phyloP scores from a whole-genome alignment of 2,888 invertebrate species.

The Orgyia antiqua region DNA sequence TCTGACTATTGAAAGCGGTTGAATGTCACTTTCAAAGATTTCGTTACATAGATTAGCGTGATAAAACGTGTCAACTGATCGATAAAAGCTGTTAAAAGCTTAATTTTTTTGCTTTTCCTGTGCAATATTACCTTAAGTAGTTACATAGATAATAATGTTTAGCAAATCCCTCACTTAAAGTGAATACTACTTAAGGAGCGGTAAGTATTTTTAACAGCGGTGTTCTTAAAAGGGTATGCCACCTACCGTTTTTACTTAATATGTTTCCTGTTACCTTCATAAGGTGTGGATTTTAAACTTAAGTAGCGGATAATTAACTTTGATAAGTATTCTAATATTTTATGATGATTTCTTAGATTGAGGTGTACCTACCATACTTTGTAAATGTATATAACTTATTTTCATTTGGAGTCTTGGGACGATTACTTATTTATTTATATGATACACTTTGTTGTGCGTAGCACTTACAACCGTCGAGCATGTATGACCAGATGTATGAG shows the following conservation, averaged over 20 bases:
- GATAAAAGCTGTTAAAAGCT: constrained; percentile 25
- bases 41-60: too few relatives aligned
- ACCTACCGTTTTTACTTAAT: constrained; percentile 1
- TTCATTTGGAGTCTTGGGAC: too few relatives aligned
- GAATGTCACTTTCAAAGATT: too few relatives aligned
- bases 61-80: constrained; percentile 15
- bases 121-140: constrained; percentile 20
- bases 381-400: too few relatives aligned
- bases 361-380: too few relatives aligned
- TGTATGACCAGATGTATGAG: too few relatives aligned
- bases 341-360: too few relatives aligned
- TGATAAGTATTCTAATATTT: too few relatives aligned
- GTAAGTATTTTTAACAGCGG: constrained; percentile 2
- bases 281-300: background rate
- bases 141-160: constrained; percentile 23
- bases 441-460: too few relatives aligned
- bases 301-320: background rate
- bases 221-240: constrained; percentile 4
- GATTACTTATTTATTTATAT: too few relatives aligned
- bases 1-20: too few relatives aligned
- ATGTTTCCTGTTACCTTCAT: background rate
- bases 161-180: constrained; percentile 20
- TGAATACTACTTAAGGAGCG: constrained; percentile 3
- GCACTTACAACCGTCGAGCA: too few relatives aligned
- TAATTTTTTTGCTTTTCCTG: constrained; percentile 18